These are phyloP conservation scores for Parnassius apollo DNA, from an alignment of 2,888 invertebrate species.

Conservation along the genomic window DNA sequence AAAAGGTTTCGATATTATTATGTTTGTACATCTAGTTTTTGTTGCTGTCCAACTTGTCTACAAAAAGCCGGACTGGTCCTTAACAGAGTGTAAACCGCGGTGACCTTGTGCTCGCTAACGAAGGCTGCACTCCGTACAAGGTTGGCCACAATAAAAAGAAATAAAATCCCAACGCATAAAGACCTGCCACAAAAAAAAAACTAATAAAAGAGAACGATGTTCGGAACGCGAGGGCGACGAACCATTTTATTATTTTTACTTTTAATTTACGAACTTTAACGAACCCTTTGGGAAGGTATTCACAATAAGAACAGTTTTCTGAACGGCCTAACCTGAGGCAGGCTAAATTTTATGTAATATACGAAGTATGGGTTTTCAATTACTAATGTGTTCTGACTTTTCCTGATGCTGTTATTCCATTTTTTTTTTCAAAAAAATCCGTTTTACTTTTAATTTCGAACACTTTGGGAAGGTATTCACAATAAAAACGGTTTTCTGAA, in stretches of 20 bases:
- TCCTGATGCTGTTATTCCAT: no score
- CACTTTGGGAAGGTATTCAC: no score
- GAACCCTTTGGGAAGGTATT: slow-evolving; percentile 17
- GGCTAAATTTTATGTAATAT: no score
- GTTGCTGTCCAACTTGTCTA: slow-evolving; percentile 28
- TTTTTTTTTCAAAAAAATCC: no score
- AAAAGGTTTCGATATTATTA: slow-evolving; percentile 9
- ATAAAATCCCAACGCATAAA: slow-evolving; percentile 58
- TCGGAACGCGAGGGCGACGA: slow-evolving; percentile 52
- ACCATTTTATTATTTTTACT: slow-evolving; percentile 42
- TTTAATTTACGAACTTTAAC: slow-evolving; percentile 24
- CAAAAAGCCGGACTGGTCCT: slow-evolving; percentile 37
- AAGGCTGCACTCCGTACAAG: slow-evolving; percentile 71
- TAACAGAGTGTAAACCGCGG: slow-evolving; percentile 48
- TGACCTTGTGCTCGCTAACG: slow-evolving; percentile 76
- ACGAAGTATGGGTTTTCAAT: no score
- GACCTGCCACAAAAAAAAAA: slow-evolving; percentile 74
- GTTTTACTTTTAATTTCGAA: no score
- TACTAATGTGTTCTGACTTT: no score
- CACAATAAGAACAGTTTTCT: background rate
- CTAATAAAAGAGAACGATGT: slow-evolving; percentile 57
- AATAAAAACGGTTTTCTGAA: no score
- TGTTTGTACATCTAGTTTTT: slow-evolving; percentile 26
- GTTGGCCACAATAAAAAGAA: slow-evolving; percentile 62
- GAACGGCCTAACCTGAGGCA: background rate